Evolutionary conservation across 2,888 invertebrate species (phyloP), one percentile per base, ranked within the genome.

Genomic region (Polyploca ridens): DNA sequence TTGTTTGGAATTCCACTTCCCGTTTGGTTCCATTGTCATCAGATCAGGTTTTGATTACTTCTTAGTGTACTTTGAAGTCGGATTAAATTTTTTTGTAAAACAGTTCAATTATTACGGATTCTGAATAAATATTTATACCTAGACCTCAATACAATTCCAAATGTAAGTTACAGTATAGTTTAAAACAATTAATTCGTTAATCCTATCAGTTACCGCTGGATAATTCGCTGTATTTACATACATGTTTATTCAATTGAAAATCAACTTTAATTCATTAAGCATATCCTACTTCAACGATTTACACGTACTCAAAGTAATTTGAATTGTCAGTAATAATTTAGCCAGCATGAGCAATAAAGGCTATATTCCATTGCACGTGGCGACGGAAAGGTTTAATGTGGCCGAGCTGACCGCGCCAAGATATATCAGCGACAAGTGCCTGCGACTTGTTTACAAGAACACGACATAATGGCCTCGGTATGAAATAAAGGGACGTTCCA

Each of bases 391-490:
- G 70, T 72, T 72, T 72, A 75, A 74, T 73, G 71, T 68, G 75
- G 66, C 72, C 73, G 81, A 72, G 76, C 83, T 89, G 90, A 89
- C 91, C 91, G 86, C 88, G 81, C 82, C 79, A 85, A 91, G 92
- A 93, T 93, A 93, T 91, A 93, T 92, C 90, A 84, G 88, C 85
- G 87, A 86, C 88, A 85, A 89, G 87, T 87, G 88, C 78, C 83
- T 83, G 79, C 87, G 85, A 88, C 88, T 88, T 90, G 90, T 91
- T 92, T 89, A 90, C 91, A 93, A 93, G 93, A 91, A 89, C 88
- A 82, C 85, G 84, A 87, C 87, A 83, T 91, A 90, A 91, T 90
- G 87, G 87, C 83, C 82, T 76, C 74, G 74, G 76, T 84, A 83
- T 88, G 85, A 87, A 89, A 88, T 88, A 87, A 83, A 72, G 79